Conservation (phyloP, 2,888 invertebrate species). For the Conomelus anceps region DNA sequence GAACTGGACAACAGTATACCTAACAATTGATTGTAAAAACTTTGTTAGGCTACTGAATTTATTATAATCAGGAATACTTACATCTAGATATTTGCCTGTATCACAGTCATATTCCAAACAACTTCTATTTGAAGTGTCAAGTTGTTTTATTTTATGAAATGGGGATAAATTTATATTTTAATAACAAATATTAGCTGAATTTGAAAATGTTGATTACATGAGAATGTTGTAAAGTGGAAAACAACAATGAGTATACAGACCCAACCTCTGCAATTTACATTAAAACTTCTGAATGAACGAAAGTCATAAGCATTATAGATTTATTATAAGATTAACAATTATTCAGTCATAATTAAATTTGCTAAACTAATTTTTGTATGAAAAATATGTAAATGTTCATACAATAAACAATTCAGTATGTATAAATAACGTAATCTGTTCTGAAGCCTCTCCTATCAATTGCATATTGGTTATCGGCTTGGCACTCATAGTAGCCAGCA, state of each 20-base stretch:
- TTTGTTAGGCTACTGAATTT: too few relatives aligned
- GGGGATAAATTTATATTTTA: too few relatives aligned
- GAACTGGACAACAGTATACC: too few relatives aligned
- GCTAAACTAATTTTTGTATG: not conserved
- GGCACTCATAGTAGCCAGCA: constrained; percentile 64
- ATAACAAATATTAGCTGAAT: too few relatives aligned
- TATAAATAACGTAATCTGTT: constrained; percentile 47
- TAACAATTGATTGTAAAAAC: too few relatives aligned
- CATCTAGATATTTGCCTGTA: too few relatives aligned
- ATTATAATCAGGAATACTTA: too few relatives aligned
- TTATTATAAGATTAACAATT: not conserved
- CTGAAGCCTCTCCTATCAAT: constrained; percentile 60
- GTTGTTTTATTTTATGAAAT: too few relatives aligned
- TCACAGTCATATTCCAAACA: too few relatives aligned
- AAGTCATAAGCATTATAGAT: not conserved
- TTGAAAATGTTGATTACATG: too few relatives aligned
- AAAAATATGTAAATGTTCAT: not conserved
- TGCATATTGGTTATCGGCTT: constrained; percentile 63
- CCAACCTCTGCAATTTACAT: not conserved
- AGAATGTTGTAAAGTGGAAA: too few relatives aligned
- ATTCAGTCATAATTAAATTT: not conserved
- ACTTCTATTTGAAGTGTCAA: too few relatives aligned
- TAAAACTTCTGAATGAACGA: not conserved
- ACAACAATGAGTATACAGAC: not conserved
- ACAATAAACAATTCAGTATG: constrained; percentile 31